These are phyloP conservation scores for Leptopilina syphax DNA, from an alignment of 2,888 invertebrate species.

Conservation along the genomic window DNA sequence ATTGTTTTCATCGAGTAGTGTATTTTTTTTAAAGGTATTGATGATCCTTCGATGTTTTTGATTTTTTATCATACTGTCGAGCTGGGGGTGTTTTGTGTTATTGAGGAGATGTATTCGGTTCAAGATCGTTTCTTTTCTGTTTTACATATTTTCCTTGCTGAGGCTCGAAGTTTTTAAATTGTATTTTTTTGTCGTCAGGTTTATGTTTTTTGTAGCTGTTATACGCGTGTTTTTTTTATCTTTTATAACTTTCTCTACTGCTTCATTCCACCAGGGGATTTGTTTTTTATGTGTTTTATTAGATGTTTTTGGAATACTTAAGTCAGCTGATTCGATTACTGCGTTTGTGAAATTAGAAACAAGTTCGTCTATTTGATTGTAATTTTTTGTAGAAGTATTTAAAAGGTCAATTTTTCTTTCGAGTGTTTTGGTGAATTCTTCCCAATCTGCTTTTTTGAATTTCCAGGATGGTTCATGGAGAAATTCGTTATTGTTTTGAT, in stretches of 20 bases:
- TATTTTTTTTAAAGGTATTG: background rate
- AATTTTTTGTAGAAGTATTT: background rate
- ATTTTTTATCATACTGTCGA: slow-evolving; percentile 32
- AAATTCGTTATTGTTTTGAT: background rate
- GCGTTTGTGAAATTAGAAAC: slow-evolving; percentile 37
- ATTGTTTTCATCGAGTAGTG: background rate
- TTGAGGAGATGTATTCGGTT: slow-evolving; percentile 25
- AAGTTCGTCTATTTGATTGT: slow-evolving; percentile 41
- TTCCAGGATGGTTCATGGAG: slow-evolving; percentile 50
- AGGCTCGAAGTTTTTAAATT: slow-evolving; percentile 35
- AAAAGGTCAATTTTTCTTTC: slow-evolving; percentile 17
- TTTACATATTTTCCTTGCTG: slow-evolving; percentile 42
- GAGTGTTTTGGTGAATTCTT: slow-evolving; percentile 38
- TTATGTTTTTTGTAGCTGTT: slow-evolving; percentile 41
- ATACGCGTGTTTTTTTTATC: slow-evolving; percentile 41
- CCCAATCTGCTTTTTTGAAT: slow-evolving; percentile 53
- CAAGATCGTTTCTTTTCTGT: slow-evolving; percentile 46
- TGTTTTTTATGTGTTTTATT: slow-evolving; percentile 18
- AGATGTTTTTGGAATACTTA: slow-evolving; percentile 45
- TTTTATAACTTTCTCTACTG: background rate
- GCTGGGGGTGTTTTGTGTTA: background rate
- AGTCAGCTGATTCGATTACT: slow-evolving; percentile 47
- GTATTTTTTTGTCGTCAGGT: slow-evolving; percentile 16
- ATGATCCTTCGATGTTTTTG: slow-evolving; percentile 40
- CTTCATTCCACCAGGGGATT: slow-evolving; percentile 45